phyloP scores from a whole-genome alignment of 2,113 vertebrate species.

The Cynocephalus volans region DNA sequence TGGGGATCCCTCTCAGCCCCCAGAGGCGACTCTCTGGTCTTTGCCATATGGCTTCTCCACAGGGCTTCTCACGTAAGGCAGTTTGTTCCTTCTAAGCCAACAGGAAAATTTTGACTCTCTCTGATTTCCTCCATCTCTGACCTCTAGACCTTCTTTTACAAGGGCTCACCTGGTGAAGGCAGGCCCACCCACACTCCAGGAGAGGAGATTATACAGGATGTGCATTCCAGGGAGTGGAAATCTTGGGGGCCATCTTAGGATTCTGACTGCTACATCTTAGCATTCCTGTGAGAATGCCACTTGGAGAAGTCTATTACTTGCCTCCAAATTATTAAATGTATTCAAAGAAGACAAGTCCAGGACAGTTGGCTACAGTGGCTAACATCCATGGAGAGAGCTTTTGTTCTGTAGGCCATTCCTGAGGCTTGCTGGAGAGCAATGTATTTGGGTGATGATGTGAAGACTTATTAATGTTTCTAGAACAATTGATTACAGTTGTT shows the following conservation, averaged over 20 bases:
- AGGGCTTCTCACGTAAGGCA: neutral
- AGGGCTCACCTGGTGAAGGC: neutral
- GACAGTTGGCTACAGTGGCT: neutral
- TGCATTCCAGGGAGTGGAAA: neutral
- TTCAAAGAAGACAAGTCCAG: conserved; percentile 27
- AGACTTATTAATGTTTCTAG: neutral
- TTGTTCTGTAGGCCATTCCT: neutral
- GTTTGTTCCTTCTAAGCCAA: neutral
- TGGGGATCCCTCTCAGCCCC: neutral
- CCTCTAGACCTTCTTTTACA: neutral
- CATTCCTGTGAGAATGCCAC: neutral
- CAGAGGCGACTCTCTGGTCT: neutral
- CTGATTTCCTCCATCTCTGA: neutral
- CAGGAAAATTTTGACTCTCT: neutral
- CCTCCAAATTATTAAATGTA: neutral
- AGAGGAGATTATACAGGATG: neutral
- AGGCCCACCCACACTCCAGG: neutral
- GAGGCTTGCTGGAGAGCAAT: neutral
- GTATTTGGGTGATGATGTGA: neutral
- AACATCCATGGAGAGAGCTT: neutral
- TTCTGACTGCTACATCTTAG: neutral
- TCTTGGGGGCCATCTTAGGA: neutral
- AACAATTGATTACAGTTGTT: neutral
- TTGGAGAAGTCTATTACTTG: neutral
- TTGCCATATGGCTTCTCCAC: neutral